Base-by-base conservation (phyloP, 2,797 vertebrate species). In the Schizopygopsis malacanthus region DNA sequence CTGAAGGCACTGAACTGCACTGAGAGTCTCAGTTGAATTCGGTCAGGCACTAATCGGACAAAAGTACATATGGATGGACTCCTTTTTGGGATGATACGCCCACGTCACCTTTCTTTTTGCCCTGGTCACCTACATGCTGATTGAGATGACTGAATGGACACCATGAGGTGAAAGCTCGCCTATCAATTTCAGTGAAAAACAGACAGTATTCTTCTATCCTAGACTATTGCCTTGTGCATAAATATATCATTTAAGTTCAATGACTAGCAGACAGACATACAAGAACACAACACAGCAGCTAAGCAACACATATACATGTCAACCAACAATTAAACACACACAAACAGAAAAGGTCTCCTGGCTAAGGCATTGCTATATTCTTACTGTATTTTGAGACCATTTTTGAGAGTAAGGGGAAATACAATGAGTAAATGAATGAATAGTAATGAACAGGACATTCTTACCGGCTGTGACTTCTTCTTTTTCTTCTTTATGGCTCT, bases 401-500 rank as follows among this genome's bases (percentile, higher is more conserved):
- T 41, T 79, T 33, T 47, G n/a, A 52, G 20, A 25, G 15, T 71
- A 69, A 28, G 18, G 4, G 37, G n/a, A 22, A 37, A 43, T 5
- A 11, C 16, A 33, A 50, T 8, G 18, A 25, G 8, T 65, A 78
- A 61, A 52, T 6, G 7, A 65, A 52, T 61, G 2, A 61, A 41
- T 18, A 37, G 22, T 3, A 67, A 52, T 69, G 4, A 69, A 47
- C 16, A 25, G 22, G 79, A 39, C 20, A 80, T 84, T 95, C 97
- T 97, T 96, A 99, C 98, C 89, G 96, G 96, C 95, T 98, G 98
- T 88, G 97, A 95, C 95, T 99, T 99, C 96, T 99, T 99, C 96
- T 99, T 99, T 93, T 99, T 99, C 97, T 99, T 99, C 95, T 99
- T 99, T 93, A 99, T 99, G 93, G 97, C 96, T 95, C 96, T 97